phyloP scores from a whole-genome alignment of 2,888 invertebrate species.

The Prenolepis imparis region DNA sequence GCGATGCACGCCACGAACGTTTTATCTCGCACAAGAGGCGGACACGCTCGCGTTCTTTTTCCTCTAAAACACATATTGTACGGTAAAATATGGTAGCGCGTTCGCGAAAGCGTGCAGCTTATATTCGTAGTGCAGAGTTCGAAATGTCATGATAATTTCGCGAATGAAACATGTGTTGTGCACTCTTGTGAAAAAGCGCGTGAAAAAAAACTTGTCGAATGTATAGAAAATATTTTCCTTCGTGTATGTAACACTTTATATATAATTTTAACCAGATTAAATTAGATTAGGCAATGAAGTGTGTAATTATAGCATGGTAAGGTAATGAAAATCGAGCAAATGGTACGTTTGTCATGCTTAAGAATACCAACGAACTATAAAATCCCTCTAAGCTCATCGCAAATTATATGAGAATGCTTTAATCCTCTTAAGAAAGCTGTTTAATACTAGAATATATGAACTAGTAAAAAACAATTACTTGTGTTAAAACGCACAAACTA shows the following conservation, averaged over 20 bases:
- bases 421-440: background rate
- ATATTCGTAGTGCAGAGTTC: constrained; percentile 19
- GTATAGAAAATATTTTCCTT: background rate
- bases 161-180: background rate
- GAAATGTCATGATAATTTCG: constrained; percentile 29
- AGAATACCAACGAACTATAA: background rate
- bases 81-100: constrained; percentile 23
- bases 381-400: constrained; percentile 16
- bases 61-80: constrained; percentile 31
- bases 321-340: background rate
- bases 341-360: constrained; percentile 15
- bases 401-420: background rate
- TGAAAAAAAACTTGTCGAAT: background rate
- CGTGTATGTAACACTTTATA: background rate
- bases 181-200: background rate
- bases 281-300: constrained; percentile 1
- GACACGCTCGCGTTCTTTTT: constrained; percentile 34
- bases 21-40: constrained; percentile 42
- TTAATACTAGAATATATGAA: background rate
- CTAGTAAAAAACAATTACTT: background rate
- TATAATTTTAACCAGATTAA: background rate
- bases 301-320: background rate
- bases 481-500: background rate
- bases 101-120: constrained; percentile 30
- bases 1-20: constrained; percentile 50